phyloP scores from a whole-genome alignment of 2,113 vertebrate species.

The Aepyceros melampus region DNA sequence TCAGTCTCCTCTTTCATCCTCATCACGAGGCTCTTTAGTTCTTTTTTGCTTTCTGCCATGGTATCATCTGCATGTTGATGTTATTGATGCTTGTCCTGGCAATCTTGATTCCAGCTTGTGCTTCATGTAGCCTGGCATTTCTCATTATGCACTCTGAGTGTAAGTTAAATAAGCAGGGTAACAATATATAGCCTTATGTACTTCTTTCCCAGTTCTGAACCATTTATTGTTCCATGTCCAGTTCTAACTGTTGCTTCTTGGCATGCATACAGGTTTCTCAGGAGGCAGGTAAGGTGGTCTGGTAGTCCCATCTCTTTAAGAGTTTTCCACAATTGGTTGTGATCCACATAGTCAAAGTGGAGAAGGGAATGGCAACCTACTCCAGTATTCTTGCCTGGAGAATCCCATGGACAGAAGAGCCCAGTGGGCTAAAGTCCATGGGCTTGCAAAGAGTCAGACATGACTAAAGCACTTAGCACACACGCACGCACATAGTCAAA shows the following conservation, averaged over 20 bases:
- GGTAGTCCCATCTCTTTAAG: background rate
- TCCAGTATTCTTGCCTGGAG: background rate
- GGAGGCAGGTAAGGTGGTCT: background rate
- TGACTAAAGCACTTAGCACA: background rate
- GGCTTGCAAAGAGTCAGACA: background rate
- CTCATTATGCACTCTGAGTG: background rate
- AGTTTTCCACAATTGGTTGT: background rate
- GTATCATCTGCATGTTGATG: background rate
- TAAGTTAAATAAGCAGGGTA: background rate
- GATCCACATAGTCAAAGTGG: background rate
- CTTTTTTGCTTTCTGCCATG: background rate
- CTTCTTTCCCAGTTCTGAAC: background rate
- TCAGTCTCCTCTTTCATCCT: background rate
- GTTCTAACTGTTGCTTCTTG: background rate
- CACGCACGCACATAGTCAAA: background rate
- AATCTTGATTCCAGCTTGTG: background rate
- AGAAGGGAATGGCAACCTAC: background rate
- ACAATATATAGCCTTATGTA: background rate
- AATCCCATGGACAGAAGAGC: background rate
- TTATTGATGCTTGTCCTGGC: background rate
- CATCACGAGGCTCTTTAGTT: background rate
- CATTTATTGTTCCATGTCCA: background rate
- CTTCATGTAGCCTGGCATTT: background rate
- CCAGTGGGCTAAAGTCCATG: fast-evolving
- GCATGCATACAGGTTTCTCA: background rate